Conservation (phyloP, 2,113 vertebrate species). For the Plestiodon gilberti region DNA sequence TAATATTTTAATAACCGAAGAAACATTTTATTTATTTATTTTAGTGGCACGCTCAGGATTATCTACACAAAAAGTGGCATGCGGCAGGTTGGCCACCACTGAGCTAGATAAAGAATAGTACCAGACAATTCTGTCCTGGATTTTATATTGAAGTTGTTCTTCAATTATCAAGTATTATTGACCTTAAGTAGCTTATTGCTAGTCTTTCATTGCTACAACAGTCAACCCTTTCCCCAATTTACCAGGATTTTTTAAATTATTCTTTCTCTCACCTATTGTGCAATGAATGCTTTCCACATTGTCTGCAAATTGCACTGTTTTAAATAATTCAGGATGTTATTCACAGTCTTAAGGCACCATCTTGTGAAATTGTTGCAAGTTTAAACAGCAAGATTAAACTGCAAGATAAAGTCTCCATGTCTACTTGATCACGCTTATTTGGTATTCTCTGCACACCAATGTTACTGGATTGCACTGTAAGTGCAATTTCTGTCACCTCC, state of each 20-base stretch:
- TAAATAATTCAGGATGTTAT: constrained; percentile 1
- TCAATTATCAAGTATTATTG: background rate
- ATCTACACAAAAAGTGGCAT: no score
- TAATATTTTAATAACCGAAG: no score
- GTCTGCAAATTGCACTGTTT: background rate
- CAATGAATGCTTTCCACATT: background rate
- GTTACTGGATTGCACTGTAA: background rate
- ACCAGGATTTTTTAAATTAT: background rate
- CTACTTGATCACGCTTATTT: background rate
- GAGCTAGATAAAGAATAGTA: background rate
- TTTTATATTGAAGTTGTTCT: background rate
- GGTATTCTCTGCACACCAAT: background rate
- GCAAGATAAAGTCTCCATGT: background rate
- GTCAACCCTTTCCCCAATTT: background rate
- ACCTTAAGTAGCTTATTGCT: background rate
- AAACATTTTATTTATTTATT: no score
- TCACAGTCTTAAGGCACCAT: background rate
- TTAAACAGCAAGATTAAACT: constrained; percentile 11
- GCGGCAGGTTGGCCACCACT: no score
- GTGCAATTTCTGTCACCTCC: background rate
- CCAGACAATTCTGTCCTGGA: background rate
- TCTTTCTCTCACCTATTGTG: background rate
- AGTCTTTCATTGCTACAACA: background rate
- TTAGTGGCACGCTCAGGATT: no score
- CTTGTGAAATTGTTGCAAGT: background rate